Evolutionary conservation across 2,113 vertebrate species (phyloP).

Genomic region (Mustelus asterias): DNA sequence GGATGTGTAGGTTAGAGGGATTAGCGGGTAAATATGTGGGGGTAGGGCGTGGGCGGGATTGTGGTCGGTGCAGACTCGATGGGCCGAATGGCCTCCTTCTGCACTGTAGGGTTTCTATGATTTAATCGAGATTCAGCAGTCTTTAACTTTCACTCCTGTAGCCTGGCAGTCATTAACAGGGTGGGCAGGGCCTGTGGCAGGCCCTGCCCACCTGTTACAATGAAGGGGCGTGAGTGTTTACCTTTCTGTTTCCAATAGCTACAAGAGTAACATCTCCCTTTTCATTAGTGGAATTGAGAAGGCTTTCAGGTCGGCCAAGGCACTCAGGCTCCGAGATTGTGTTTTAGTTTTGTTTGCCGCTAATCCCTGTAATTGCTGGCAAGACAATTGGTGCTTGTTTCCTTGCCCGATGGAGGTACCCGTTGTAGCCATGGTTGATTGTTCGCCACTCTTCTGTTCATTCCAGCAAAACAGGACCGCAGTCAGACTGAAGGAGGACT

Average conservation of each 20-base stretch:
- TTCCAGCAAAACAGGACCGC: slow-evolving; percentile 76
- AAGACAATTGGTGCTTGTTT: slow-evolving; percentile 36
- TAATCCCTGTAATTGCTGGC: neutral
- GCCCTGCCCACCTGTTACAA: neutral
- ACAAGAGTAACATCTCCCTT: neutral
- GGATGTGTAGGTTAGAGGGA: no score
- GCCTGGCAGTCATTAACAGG: neutral
- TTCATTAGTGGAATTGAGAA: neutral
- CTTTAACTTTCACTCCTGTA: neutral
- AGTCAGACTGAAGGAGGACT: slow-evolving; percentile 75
- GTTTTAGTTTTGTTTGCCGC: neutral
- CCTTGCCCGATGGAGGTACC: slow-evolving; percentile 39
- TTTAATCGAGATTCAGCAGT: neutral
- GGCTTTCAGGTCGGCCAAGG: neutral
- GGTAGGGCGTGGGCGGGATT: no score
- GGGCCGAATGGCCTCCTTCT: no score
- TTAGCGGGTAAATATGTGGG: no score
- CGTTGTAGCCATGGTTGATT: slow-evolving; percentile 50
- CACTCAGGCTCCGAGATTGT: neutral
- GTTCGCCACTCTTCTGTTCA: slow-evolving; percentile 50
- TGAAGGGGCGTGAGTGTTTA: slow-evolving; percentile 2
- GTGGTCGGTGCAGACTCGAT: no score
- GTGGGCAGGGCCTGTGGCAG: no score
- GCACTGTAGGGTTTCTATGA: no score
- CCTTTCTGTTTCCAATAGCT: neutral